Percentiles rank a stretch among this genome's conserved stretches.
phyloP scores from a whole-genome alignment of 1,140 invertebrate genomes.

The Calephelis nemesis region DNA sequence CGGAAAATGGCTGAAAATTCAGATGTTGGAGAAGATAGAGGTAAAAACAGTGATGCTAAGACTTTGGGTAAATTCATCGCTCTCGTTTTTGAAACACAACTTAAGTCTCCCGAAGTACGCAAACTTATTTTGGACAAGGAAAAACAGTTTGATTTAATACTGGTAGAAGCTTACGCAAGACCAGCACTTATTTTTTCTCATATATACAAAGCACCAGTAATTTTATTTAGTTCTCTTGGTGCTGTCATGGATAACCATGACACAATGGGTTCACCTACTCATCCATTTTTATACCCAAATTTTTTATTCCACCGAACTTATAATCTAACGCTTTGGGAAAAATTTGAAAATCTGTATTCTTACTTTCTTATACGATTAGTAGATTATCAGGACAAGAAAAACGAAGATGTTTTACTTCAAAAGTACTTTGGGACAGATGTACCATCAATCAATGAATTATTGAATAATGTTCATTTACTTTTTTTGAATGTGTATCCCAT shows the following conservation, averaged over 20 bases:
- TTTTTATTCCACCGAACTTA: slow-evolving; percentile 25
- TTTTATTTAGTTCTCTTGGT: slow-evolving; percentile 43
- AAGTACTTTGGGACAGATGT: slow-evolving; percentile 4
- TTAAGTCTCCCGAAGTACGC: slow-evolving; percentile 34
- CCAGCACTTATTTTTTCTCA: slow-evolving; percentile 34
- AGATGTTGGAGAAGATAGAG: not conserved
- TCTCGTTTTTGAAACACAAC: slow-evolving; percentile 31
- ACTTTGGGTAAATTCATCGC: slow-evolving; percentile 1
- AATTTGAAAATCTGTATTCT: slow-evolving; percentile 23
- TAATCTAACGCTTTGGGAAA: slow-evolving; percentile 37
- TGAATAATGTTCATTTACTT: slow-evolving; percentile 12
- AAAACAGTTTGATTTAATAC: slow-evolving; percentile 37
- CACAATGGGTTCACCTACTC: slow-evolving; percentile 33
- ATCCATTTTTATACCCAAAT: slow-evolving; percentile 37
- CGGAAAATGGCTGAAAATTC: not conserved
- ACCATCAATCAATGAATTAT: slow-evolving; percentile 4
- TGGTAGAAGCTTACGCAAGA: slow-evolving; percentile 35
- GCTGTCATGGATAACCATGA: slow-evolving; percentile 26
- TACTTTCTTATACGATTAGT: slow-evolving; percentile 1
- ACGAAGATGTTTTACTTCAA: not conserved
- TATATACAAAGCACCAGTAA: slow-evolving; percentile 43
- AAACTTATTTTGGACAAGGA: slow-evolving; percentile 30
- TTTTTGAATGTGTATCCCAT: slow-evolving; percentile 24
- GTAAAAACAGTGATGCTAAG: not conserved
- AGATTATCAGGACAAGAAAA: slow-evolving; percentile 5